Percentiles rank a stretch among this genome's conserved stretches.
Evolutionary conservation across 2,888 invertebrate species (phyloP).

Genomic region (Drosophila antonietae): DNA sequence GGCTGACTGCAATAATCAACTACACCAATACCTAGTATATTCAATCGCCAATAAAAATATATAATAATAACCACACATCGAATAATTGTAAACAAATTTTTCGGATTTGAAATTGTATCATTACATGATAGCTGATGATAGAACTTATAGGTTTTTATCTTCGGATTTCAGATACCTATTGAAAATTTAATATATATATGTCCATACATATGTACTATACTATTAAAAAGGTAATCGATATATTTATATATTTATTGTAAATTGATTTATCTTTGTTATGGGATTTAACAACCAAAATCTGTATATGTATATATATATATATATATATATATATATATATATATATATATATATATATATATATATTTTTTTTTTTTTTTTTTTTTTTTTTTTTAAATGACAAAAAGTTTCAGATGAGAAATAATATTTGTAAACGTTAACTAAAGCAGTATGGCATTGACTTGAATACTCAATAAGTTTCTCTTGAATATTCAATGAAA

Average conservation of each 20-base stretch:
- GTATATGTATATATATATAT: not conserved
- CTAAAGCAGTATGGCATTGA: not conserved
- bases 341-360: no score
- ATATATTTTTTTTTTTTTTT: no score
- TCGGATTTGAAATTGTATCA: not conserved
- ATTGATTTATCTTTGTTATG: not conserved
- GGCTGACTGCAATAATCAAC: not conserved
- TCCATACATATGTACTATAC: not conserved
- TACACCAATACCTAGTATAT: not conserved
- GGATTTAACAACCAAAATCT: not conserved
- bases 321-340: no score
- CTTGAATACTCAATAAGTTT: constrained; percentile 9
- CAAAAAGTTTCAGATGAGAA: not conserved
- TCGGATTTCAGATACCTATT: not conserved
- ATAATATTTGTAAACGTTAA: not conserved
- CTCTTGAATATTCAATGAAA: constrained; percentile 8
- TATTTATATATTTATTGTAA: not conserved
- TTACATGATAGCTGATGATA: no score
- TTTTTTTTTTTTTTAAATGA: not conserved
- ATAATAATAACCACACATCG: no score
- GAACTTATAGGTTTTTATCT: not conserved
- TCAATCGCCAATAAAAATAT: not conserved
- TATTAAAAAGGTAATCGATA: not conserved
- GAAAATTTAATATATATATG: no score
- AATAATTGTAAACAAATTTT: not conserved